Evolutionary conservation across 2,113 vertebrate species (phyloP).

Genomic region (Mungos mungo): DNA sequence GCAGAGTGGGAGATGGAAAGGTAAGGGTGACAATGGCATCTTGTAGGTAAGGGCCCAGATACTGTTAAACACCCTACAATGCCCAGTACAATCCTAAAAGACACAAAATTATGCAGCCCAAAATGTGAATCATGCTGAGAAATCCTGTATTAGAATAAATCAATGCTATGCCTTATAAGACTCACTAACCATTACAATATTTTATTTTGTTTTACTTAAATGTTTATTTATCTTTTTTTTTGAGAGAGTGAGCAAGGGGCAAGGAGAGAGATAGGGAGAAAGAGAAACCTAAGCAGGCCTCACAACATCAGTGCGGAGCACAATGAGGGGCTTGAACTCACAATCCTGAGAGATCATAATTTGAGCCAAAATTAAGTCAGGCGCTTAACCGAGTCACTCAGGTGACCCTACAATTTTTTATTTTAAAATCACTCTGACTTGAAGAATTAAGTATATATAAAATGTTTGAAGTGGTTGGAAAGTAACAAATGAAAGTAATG

Average conservation of each 20-base stretch:
- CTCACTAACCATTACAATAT: not conserved
- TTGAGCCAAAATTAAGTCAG: no score
- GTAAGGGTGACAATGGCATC: not conserved
- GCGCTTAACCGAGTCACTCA: no score
- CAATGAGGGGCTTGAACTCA: no score
- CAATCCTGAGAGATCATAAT: no score
- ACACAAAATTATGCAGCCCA: not conserved
- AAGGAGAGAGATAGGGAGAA: no score
- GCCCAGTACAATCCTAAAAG: not conserved
- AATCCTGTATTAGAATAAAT: not conserved
- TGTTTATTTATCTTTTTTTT: no score
- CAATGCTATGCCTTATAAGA: not conserved
- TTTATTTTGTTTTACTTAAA: no score
- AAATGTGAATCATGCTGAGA: not conserved
- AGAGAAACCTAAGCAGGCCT: no score
- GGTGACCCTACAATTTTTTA: not conserved
- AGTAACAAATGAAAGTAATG: not conserved
- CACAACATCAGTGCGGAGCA: no score
- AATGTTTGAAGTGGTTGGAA: not conserved
- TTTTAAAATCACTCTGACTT: conserved; percentile 42
- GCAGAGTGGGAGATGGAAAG: not conserved
- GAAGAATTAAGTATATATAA: not conserved
- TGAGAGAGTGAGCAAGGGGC: no score
- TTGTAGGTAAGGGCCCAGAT: not conserved
- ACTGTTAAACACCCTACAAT: not conserved